Evolutionary conservation across 53 echinoderm and acorn worm genomes (phyloP), one percentile per base, ranked within the genome.

Genomic region (Crossaster papposus): DNA sequence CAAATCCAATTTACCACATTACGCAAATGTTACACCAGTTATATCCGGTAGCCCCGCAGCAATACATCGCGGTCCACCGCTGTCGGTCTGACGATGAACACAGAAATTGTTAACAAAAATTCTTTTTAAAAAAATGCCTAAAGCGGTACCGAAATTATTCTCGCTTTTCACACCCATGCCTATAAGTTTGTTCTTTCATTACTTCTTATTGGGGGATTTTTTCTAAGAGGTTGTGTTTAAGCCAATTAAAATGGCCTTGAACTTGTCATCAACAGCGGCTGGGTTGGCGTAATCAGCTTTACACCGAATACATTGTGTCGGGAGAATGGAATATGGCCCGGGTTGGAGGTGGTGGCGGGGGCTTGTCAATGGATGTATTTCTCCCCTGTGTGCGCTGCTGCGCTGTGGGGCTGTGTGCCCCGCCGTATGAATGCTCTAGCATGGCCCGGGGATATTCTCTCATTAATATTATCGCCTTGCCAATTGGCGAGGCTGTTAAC

Each of bases 171-270:
- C 83, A 83, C 83, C 83, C 83, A 5, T 23, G 75, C 36, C 32
- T 36, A 35, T 68, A 68, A 22, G 9, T 30, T 74, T 33, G 14
- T 18, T 36, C n/a, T 65, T 65, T 65, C 35, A 54, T 38, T 78
- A 2, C 13, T 44, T 78, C 26, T 80, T 81, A 17, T 14, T 51
- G 52, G 58, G 33, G 80, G 58, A n/a, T n/a, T n/a, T 80, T 80
- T 79, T 79, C 58, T 80, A 26, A 34, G 58, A 81, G 70, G 64
- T 37, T 51, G 55, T 91, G 87, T 87, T 75, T 87, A 87, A 87
- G 87, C 91, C 91, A 94, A 94, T 94, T 94, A 89, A 89, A 70
- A 83, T 94, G 91, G 83, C 94, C 94, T 94, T 94, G 94, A 94
- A 94, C 94, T 94, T 94, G 88, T 64, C 90, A 90, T 58, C 72